phyloP scores from a whole-genome alignment of 2,113 vertebrate genomes.

The Donacobius atricapilla region DNA sequence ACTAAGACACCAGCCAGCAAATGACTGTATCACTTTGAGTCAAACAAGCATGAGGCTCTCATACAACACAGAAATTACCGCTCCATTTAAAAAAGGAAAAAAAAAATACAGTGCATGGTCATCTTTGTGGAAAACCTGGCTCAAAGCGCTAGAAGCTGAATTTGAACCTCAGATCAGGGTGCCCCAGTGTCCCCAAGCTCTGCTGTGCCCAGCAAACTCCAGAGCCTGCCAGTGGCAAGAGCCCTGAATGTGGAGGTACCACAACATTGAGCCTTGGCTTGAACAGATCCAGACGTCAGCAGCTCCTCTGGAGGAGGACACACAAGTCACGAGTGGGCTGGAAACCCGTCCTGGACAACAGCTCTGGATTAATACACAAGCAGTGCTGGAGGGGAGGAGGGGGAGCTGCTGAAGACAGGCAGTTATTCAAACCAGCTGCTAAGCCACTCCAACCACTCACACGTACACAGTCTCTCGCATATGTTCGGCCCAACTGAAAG shows the following conservation, averaged over 20 bases:
- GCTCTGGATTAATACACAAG: neutral
- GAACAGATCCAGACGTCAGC: neutral
- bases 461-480: neutral
- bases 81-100: neutral
- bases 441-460: neutral
- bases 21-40: neutral
- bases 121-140: neutral
- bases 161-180: neutral
- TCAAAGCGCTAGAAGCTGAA: neutral
- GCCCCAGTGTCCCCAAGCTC: neutral
- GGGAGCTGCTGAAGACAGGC: slow-evolving; percentile 12
- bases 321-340: slow-evolving; percentile 2
- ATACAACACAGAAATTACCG: neutral
- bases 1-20: neutral
- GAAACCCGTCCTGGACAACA: slow-evolving; percentile 16
- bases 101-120: neutral
- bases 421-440: slow-evolving; percentile 52
- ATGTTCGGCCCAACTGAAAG: neutral
- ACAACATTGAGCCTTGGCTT: fast-evolving
- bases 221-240: neutral
- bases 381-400: neutral
- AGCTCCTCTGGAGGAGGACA: neutral
- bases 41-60: neutral
- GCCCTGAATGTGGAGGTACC: neutral
- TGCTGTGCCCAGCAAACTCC: neutral